phyloP scores from a whole-genome alignment of 2,888 invertebrate species.

The Noctua fimbriata region DNA sequence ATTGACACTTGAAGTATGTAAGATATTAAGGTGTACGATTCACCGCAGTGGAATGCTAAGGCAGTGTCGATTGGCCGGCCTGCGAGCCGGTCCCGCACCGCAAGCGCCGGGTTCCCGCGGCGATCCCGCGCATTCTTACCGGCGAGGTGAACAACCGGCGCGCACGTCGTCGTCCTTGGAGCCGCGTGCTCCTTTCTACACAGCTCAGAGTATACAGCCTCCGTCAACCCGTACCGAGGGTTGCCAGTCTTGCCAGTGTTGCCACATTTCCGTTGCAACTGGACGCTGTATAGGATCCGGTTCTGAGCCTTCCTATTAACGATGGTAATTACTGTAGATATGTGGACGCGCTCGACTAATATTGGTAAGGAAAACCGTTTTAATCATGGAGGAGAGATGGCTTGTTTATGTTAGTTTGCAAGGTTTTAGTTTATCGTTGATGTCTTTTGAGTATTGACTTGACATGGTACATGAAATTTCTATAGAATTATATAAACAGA shows the following conservation, averaged over 20 bases:
- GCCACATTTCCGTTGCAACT: constrained; percentile 63
- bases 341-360: constrained; percentile 12
- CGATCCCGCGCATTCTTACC: constrained; percentile 83
- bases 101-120: constrained; percentile 76
- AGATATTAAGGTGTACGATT: constrained; percentile 63
- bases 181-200: constrained; percentile 86
- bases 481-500: neutral
- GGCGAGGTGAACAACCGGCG: constrained; percentile 87
- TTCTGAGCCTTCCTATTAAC: constrained; percentile 56
- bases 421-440: neutral
- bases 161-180: constrained; percentile 85
- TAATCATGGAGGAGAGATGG: constrained; percentile 3
- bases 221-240: constrained; percentile 62
- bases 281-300: constrained; percentile 48
- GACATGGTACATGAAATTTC: neutral
- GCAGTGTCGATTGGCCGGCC: constrained; percentile 60
- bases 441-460: neutral
- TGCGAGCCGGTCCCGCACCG: constrained; percentile 77
- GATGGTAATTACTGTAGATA: constrained; percentile 47
- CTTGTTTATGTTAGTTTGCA: neutral
- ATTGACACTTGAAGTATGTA: constrained; percentile 56
- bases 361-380: constrained; percentile 23
- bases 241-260: constrained; percentile 43
- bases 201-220: constrained; percentile 65
- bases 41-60: constrained; percentile 67